Evolutionary conservation across 2,888 invertebrate genomes (phyloP).

Genomic region (Cantharis rustica): DNA sequence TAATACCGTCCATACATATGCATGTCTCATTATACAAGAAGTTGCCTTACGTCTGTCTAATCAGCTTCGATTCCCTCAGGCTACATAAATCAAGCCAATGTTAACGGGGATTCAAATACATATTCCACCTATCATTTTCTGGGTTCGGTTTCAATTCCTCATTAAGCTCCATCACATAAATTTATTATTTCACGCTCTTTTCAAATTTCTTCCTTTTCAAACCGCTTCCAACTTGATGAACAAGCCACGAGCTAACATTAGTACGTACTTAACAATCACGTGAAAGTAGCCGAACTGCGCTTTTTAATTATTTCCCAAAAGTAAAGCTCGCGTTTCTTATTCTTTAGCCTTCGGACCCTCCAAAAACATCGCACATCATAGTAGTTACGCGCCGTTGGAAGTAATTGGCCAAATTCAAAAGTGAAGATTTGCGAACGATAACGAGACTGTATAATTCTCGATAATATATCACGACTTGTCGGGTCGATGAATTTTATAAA

Average conservation of each 20-base stretch:
- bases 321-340: not conserved
- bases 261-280: too few species aligned
- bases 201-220: not conserved
- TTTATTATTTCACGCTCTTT: not conserved
- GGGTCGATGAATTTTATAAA: not conserved
- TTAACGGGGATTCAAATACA: conserved; percentile 43
- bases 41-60: conserved; percentile 42
- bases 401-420: not conserved
- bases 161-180: not conserved
- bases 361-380: not conserved
- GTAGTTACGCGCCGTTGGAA: not conserved
- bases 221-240: too few species aligned
- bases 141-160: conserved; percentile 23
- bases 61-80: conserved; percentile 48
- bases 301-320: not conserved
- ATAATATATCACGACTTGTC: not conserved
- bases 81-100: conserved; percentile 45
- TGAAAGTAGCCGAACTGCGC: not conserved
- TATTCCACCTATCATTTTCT: conserved; percentile 22
- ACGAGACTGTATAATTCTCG: not conserved
- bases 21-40: conserved; percentile 52
- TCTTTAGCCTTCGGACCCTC: not conserved
- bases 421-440: not conserved
- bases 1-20: conserved; percentile 52
- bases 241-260: too few species aligned